Evolutionary conservation across 2,113 vertebrate species (phyloP).

Genomic region (Columbina picui): DNA sequence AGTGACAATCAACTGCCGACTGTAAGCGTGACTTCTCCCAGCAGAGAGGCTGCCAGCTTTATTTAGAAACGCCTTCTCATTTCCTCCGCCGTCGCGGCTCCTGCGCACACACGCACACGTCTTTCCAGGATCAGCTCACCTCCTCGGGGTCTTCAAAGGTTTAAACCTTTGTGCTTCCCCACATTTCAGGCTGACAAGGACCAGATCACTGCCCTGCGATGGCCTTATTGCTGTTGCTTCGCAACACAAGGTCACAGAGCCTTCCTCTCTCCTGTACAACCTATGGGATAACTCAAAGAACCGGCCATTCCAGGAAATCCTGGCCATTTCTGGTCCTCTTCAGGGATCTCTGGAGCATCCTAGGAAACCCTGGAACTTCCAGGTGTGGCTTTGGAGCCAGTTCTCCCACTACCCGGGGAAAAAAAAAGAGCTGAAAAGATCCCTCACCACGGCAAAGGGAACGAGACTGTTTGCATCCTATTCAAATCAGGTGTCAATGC

Average conservation of each 20-base stretch:
- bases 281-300: accelerated
- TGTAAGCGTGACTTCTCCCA: not conserved
- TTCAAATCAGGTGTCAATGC: conserved; percentile 22
- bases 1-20: not conserved
- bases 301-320: accelerated
- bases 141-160: not conserved
- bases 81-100: not conserved
- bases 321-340: too few species aligned
- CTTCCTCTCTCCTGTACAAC: accelerated
- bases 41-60: not conserved
- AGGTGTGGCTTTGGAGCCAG: not conserved
- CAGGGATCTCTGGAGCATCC: not conserved
- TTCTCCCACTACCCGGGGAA: not conserved
- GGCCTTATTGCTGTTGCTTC: accelerated
- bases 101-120: accelerated
- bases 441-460: not conserved
- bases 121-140: not conserved
- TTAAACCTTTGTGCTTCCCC: not conserved
- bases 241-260: not conserved
- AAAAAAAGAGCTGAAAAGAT: not conserved
- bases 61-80: not conserved
- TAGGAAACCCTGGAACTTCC: not conserved
- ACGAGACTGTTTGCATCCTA: not conserved
- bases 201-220: accelerated
- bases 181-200: not conserved